These are phyloP conservation scores for Melanerpes aurifrons DNA, from an alignment of 2,113 vertebrate genomes.

Conservation along the genomic window DNA sequence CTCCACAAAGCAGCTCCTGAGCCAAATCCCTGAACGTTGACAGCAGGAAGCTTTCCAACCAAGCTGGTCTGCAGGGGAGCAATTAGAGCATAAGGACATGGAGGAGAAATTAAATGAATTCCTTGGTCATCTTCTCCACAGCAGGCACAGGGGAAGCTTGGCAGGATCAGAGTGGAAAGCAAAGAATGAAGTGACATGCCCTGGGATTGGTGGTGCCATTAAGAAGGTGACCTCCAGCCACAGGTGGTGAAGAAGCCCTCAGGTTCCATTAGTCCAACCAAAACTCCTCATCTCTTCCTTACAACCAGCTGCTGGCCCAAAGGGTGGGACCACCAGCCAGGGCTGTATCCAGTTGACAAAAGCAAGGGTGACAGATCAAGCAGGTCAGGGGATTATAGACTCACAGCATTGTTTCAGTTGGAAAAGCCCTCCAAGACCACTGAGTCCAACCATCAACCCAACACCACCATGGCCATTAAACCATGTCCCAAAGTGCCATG, in stretches of 20 bases:
- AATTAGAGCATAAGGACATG: constrained; percentile 6
- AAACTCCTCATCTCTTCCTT: background rate
- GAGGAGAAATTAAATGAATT: background rate
- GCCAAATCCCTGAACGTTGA: background rate
- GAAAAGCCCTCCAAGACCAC: too few species aligned
- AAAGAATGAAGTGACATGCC: background rate
- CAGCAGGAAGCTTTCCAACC: background rate
- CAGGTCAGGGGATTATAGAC: background rate
- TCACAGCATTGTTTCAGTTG: background rate
- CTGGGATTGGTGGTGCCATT: background rate
- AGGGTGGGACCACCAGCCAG: too few species aligned
- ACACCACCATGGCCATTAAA: too few species aligned
- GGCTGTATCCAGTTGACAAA: background rate
- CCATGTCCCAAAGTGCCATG: too few species aligned
- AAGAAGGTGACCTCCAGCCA: background rate
- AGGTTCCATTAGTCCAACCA: background rate
- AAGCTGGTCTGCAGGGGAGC: constrained; percentile 16
- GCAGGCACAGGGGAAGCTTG: rapidly evolving
- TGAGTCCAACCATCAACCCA: too few species aligned
- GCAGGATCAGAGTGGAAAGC: rapidly evolving
- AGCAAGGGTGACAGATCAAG: background rate
- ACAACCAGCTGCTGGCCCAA: background rate
- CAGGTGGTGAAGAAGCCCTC: background rate
- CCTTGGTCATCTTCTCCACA: background rate
- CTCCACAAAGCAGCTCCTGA: background rate